These are phyloP conservation scores for Pterobdella sp. DNA, from an alignment of 2,888 invertebrate species.

Conservation along the genomic window DNA sequence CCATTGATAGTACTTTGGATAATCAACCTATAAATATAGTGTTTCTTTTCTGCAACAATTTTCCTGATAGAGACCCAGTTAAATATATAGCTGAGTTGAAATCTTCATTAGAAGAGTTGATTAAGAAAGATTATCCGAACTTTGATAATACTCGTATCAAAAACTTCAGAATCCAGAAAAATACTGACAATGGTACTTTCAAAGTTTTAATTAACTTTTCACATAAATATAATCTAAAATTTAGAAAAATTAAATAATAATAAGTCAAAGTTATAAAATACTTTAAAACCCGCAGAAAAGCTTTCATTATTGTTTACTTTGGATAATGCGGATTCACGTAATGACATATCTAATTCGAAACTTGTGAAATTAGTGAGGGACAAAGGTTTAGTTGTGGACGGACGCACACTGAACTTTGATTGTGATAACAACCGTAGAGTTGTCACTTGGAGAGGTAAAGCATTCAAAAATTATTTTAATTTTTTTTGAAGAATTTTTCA, in stretches of 20 bases:
- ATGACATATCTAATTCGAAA: too few relatives aligned
- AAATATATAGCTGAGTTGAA: not conserved
- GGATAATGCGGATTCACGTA: too few relatives aligned
- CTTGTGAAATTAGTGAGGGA: too few relatives aligned
- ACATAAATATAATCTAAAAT: not conserved
- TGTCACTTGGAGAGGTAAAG: not conserved
- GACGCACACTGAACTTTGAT: too few relatives aligned
- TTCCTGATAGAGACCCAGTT: not conserved
- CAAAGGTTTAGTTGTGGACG: too few relatives aligned
- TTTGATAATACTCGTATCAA: slow-evolving; percentile 14
- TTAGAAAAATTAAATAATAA: not conserved
- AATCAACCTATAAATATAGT: slow-evolving; percentile 12
- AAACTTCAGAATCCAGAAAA: slow-evolving; percentile 9
- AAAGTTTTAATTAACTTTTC: not conserved
- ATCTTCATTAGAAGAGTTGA: not conserved
- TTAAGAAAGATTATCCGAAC: not conserved
- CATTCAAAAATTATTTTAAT: not conserved
- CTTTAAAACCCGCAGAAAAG: not conserved
- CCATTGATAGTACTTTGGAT: not conserved
- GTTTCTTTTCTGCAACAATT: slow-evolving; percentile 19
- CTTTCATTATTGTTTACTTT: too few relatives aligned
- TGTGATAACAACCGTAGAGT: not conserved
- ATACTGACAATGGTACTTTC: slow-evolving; percentile 21
- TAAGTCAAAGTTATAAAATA: not conserved
- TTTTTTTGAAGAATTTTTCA: not conserved